These are phyloP conservation scores for Perdita meconis DNA, from an alignment of 2,888 invertebrate species.

Conservation along the genomic window DNA sequence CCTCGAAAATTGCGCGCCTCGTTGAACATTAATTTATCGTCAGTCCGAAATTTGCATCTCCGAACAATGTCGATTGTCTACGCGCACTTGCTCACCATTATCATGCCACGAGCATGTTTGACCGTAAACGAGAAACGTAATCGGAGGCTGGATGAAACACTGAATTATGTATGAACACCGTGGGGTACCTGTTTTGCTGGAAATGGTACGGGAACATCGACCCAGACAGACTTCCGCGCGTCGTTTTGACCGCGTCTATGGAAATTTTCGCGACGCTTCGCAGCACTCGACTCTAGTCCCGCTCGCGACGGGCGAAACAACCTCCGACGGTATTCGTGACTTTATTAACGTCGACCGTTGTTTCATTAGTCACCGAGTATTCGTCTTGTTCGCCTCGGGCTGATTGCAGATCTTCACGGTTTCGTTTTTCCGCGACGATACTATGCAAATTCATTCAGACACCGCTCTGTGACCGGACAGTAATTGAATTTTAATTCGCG, in stretches of 20 bases:
- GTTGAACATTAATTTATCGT: neutral
- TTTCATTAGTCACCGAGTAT: neutral
- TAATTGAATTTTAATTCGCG: conserved; percentile 3
- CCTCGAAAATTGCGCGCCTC: neutral
- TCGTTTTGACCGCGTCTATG: conserved; percentile 26
- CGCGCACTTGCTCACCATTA: neutral
- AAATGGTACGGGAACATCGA: neutral
- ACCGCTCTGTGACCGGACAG: neutral
- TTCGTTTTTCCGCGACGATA: neutral
- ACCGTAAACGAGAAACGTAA: conserved; percentile 15
- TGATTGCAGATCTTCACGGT: conserved; percentile 18
- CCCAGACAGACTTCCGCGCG: neutral
- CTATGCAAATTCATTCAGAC: conserved; percentile 16
- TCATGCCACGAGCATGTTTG: conserved; percentile 1
- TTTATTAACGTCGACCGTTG: conserved; percentile 6
- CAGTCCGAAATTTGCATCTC: neutral
- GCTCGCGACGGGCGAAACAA: no score
- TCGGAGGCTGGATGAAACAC: conserved; percentile 24
- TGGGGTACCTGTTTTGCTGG: neutral
- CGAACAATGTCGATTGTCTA: neutral
- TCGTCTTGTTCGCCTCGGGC: neutral
- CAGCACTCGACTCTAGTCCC: neutral
- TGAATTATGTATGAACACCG: conserved; percentile 40
- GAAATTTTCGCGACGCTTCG: conserved; percentile 12
- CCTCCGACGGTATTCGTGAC: conserved; percentile 25